Percentiles rank a stretch among this genome's conserved stretches.
Conservation (phyloP, 2,113 vertebrate species). For the Peucedramus taeniatus region DNA sequence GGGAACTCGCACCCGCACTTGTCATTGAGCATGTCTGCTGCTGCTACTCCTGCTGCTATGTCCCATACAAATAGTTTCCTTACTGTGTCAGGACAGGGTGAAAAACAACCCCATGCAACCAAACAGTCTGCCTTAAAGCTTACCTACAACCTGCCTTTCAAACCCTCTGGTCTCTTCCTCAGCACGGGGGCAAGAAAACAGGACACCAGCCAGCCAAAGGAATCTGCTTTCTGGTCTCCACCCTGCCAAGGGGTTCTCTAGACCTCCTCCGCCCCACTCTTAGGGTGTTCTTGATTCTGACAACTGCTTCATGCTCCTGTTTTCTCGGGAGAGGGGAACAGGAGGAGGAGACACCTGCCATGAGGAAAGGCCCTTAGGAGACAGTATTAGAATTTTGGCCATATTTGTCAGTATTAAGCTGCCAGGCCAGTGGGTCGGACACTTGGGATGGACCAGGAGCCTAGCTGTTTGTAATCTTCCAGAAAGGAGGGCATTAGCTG, state of each 20-base stretch:
- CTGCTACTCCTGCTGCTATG: conserved; percentile 87
- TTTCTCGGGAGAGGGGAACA: not conserved
- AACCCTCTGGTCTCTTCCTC: conserved; percentile 64
- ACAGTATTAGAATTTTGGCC: conserved; percentile 65
- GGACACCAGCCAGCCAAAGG: conserved; percentile 46
- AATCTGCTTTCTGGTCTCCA: conserved; percentile 46
- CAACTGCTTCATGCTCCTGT: not conserved
- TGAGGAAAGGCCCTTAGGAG: not conserved
- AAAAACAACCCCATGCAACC: conserved; percentile 73
- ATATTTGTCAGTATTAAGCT: conserved; percentile 71
- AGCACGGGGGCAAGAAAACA: conserved; percentile 44
- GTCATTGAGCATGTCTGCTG: conserved; percentile 83
- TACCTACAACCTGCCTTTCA: conserved; percentile 74
- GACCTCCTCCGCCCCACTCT: not conserved
- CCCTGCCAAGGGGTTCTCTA: not conserved
- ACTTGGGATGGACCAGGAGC: not conserved
- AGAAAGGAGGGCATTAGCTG: conserved; percentile 25
- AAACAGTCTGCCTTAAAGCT: conserved; percentile 86
- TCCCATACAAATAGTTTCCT: conserved; percentile 71
- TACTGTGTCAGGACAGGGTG: conserved; percentile 74
- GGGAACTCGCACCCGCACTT: conserved; percentile 39
- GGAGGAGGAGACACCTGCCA: not conserved
- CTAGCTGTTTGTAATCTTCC: conserved; percentile 19
- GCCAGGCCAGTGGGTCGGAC: not conserved
- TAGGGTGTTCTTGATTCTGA: not conserved